Evolutionary conservation across 2,797 vertebrate species (phyloP), one percentile per base, ranked within the genome.

Genomic region (Melanotaenia boesemani): DNA sequence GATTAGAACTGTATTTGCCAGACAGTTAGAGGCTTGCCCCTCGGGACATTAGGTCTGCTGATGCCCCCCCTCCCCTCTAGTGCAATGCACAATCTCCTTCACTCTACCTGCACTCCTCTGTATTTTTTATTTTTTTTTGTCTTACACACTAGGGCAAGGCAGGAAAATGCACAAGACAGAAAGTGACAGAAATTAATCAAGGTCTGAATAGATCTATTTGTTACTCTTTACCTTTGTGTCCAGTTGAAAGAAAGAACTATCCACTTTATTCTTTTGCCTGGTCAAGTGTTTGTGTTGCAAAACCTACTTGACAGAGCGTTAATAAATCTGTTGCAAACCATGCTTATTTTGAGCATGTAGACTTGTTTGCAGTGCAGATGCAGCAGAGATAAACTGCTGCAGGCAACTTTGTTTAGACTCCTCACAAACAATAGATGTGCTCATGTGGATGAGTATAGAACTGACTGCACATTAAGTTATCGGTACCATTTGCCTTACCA

Each of bases 1-100:
- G 91, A 95, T 94, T 79, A 46, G 52, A 70, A 69, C 72, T 84
- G 79, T 86, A 91, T 89, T 90, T 90, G 83, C 86, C 85, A 84
- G 79, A 84, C 87, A 84, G 73, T 90, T 88, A 91, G 90, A 77
- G 82, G 72, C 76, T 72, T 79, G 41, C 76, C 86, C 90, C 76
- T 83, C 74, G 76, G 90, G 88, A 80, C 86, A 86, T 86, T 74
- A 80, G 81, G 82, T 88, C 83, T 86, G 64, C 67, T 70, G 68
- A 81, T 64, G 69, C 64, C 68, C 63, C 62, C 37, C 26, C 18
- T 18, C 39, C 12, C 12, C 39, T 15, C 39, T 15, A 37, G 11
- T 69, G 77, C 37, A 76, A 44, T 64, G 34, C 52, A 41, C 54
- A 64, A 46, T 48, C 52, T 76, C 59, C 24, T 72, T 66, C 58